phyloP scores from a whole-genome alignment of 2,888 invertebrate genomes.

The Atrina japonica region DNA sequence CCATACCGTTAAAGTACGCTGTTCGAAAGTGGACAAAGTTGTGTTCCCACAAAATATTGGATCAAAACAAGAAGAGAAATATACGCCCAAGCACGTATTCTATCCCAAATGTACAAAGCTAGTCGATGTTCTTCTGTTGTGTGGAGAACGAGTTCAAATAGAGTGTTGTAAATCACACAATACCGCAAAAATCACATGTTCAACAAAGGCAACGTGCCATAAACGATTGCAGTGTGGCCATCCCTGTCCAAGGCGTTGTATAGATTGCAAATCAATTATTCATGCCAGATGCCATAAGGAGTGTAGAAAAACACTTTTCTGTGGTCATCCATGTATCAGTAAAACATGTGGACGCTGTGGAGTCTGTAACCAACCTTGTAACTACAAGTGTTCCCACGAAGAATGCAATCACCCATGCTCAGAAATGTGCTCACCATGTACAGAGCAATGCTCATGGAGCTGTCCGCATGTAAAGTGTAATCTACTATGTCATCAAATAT shows the following conservation, averaged over 20 bases:
- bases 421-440: constrained; percentile 24
- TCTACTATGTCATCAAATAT: constrained; percentile 76
- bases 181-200: too few relatives aligned
- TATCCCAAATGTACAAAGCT: too few relatives aligned
- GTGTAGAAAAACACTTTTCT: constrained; percentile 28
- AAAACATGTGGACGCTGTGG: constrained; percentile 22
- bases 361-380: constrained; percentile 13
- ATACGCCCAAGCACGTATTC: too few relatives aligned
- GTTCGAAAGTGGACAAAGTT: too few relatives aligned
- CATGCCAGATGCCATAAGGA: constrained; percentile 15
- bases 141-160: constrained; percentile 11
- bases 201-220: constrained; percentile 4
- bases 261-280: constrained; percentile 5
- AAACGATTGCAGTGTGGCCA: constrained; percentile 16
- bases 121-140: neutral
- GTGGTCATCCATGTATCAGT: constrained; percentile 30
- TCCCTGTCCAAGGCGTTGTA: constrained; percentile 13
- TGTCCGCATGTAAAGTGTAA: constrained; percentile 72
- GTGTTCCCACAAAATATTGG: too few relatives aligned
- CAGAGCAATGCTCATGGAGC: constrained; percentile 8
- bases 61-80: too few relatives aligned
- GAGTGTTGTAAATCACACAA: constrained; percentile 1
- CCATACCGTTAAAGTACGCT: too few relatives aligned
- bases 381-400: constrained; percentile 15
- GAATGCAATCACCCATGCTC: constrained; percentile 19